Conservation (phyloP, 2,113 vertebrate genomes). For the Apus apus region DNA sequence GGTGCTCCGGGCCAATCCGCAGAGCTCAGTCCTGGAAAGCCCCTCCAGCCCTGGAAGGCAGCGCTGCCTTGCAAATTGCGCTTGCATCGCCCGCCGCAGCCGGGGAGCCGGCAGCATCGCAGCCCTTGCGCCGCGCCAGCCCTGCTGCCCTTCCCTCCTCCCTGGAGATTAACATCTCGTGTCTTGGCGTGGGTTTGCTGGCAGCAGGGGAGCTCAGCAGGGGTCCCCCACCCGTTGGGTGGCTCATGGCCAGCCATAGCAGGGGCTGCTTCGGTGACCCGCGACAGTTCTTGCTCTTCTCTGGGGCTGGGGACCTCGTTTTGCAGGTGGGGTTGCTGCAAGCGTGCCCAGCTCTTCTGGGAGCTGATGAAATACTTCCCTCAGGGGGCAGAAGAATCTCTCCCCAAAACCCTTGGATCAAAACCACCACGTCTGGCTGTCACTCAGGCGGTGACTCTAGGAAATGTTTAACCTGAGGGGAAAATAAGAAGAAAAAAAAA, state of each 20-base stretch:
- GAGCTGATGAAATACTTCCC: not conserved
- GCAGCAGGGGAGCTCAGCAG: not conserved
- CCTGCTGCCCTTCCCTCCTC: not conserved
- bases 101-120: not conserved
- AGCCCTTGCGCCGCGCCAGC: not conserved
- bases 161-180: not conserved
- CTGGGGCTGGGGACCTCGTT: too few species aligned
- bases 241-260: not conserved
- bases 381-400: not conserved
- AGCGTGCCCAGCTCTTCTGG: not conserved
- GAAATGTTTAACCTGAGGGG: not conserved
- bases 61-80: not conserved
- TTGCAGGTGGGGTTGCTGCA: not conserved
- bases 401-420: not conserved
- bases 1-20: slow-evolving; percentile 60
- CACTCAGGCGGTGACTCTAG: not conserved
- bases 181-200: not conserved
- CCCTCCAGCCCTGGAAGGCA: not conserved
- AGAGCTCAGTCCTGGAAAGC: not conserved
- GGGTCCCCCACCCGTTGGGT: rapidly evolving
- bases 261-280: not conserved
- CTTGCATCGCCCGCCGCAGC: not conserved
- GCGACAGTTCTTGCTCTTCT: rapidly evolving
- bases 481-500: not conserved
- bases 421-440: not conserved